These are phyloP conservation scores for Cranoglanis bouderius DNA, from an alignment of 2,113 vertebrate genomes.

Conservation along the genomic window DNA sequence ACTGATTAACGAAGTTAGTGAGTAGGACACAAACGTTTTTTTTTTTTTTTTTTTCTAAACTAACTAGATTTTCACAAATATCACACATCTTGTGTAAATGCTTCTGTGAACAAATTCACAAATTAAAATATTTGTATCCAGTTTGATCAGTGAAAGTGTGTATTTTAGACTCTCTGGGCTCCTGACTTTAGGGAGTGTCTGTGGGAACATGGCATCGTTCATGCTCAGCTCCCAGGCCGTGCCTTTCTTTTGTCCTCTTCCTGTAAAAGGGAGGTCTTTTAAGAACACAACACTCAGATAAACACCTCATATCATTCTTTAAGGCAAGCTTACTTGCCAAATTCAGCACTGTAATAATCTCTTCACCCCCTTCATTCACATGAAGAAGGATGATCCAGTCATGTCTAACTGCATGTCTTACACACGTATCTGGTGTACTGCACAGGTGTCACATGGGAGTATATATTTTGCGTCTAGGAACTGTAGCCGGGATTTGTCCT, in stretches of 20 bases:
- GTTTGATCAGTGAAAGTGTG: too few species aligned
- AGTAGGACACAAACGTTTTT: too few species aligned
- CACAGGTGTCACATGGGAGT: background rate
- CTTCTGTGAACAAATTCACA: background rate
- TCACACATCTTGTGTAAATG: background rate
- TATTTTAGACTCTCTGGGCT: background rate
- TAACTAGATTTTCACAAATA: background rate
- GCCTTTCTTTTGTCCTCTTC: background rate
- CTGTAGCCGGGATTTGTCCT: too few species aligned
- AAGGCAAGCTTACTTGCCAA: background rate
- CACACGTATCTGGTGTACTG: background rate
- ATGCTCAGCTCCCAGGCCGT: background rate
- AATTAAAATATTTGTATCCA: too few species aligned
- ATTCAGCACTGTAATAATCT: background rate
- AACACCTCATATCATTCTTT: background rate
- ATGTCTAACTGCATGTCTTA: background rate
- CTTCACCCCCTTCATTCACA: too few species aligned
- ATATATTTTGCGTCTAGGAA: background rate
- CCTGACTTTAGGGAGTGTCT: background rate
- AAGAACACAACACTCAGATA: background rate
- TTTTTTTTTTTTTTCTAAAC: too few species aligned
- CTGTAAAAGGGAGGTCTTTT: background rate
- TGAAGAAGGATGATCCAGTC: background rate
- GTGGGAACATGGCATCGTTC: conserved; percentile 14
- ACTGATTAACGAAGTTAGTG: too few species aligned